A percentile compares a stretch with the other conserved stretches of the same genome.
These are phyloP conservation scores for Pachyramphus minor DNA, from an alignment of 2,113 vertebrate genomes.

Conservation along the genomic window DNA sequence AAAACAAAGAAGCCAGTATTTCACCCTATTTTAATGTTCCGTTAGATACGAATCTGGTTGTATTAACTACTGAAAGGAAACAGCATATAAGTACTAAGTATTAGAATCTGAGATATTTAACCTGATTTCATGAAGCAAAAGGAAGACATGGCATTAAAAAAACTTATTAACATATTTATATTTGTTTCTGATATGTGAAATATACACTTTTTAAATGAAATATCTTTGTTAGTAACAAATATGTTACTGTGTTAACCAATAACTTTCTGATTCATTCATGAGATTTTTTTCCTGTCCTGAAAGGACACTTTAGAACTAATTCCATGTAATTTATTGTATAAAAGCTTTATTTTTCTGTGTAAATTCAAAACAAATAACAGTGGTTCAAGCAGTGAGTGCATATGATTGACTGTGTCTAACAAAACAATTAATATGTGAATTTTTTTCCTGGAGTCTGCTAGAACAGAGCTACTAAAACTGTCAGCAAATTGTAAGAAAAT, in stretches of 20 bases:
- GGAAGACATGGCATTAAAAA: not conserved
- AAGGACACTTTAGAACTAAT: not conserved
- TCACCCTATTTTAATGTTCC: not conserved
- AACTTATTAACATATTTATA: not conserved
- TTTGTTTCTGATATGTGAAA: not conserved
- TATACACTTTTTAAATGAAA: not conserved
- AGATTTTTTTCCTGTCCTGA: rapidly evolving
- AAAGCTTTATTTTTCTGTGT: not conserved
- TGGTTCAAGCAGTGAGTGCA: not conserved
- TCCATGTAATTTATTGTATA: not conserved
- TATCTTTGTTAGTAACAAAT: not conserved
- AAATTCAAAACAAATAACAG: not conserved
- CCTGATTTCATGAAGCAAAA: not conserved
- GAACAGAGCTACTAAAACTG: not conserved
- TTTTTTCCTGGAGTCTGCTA: not conserved
- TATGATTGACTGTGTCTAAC: not conserved
- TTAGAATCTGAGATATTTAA: not conserved
- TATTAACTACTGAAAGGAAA: not conserved
- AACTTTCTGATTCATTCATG: not conserved
- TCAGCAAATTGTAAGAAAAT: not conserved
- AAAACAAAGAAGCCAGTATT: not conserved
- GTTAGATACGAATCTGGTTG: not conserved
- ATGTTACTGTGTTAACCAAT: rapidly evolving
- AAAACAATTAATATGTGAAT: not conserved
- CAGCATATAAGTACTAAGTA: not conserved